Conservation (phyloP, 2,888 invertebrate genomes). For the Cerastis rubricosa region DNA sequence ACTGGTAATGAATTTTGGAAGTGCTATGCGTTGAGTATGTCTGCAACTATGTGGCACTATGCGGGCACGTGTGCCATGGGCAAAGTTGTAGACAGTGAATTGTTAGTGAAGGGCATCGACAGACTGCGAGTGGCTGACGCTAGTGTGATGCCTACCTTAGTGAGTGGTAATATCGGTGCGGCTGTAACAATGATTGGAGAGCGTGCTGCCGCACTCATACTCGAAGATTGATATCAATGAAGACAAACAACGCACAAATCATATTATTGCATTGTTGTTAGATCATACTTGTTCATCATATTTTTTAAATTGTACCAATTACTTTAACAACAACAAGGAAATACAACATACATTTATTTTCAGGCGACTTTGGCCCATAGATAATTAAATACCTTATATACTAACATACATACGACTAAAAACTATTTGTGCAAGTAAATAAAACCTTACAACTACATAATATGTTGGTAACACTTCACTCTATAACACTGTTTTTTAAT, state of each 20-base stretch:
- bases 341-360: too few relatives aligned
- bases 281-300: background rate
- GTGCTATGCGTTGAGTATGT: constrained; percentile 63
- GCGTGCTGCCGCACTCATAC: background rate
- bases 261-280: background rate
- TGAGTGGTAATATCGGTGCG: constrained; percentile 47
- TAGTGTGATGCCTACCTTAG: constrained; percentile 40
- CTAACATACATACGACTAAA: too few relatives aligned
- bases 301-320: background rate
- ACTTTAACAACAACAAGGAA: background rate
- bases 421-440: too few relatives aligned
- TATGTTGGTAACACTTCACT: too few relatives aligned
- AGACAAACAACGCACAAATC: background rate
- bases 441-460: too few relatives aligned
- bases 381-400: too few relatives aligned
- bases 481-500: too few relatives aligned
- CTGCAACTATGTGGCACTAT: constrained; percentile 67
- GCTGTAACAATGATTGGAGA: constrained; percentile 45
- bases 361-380: too few relatives aligned
- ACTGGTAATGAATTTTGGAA: constrained; percentile 52
- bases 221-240: background rate
- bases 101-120: constrained; percentile 50
- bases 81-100: constrained; percentile 53
- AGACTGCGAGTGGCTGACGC: constrained; percentile 49
- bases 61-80: constrained; percentile 65